These are phyloP conservation scores for Rhopalosiphum maidis DNA, from an alignment of 1,140 invertebrate species.

Conservation along the genomic window DNA sequence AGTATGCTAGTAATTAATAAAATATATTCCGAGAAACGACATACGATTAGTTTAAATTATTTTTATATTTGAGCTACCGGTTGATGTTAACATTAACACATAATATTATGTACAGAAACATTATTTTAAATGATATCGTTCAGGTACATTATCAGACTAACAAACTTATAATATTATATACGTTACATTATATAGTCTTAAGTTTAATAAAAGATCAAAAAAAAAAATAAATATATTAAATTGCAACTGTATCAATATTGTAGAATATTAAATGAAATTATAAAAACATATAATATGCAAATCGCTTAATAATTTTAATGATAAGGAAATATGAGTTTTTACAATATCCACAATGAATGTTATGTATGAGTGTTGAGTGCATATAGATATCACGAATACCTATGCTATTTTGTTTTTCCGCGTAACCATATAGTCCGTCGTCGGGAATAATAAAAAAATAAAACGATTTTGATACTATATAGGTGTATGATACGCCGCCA, in stretches of 20 bases:
- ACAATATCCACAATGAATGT: not conserved
- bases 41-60: not conserved
- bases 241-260: not conserved
- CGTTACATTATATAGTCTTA: not conserved
- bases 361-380: not conserved
- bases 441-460: slow-evolving; percentile 35
- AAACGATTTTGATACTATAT: not conserved
- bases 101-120: not conserved
- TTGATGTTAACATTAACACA: not conserved
- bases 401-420: not conserved
- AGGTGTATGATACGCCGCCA: not conserved
- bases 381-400: not conserved
- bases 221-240: not conserved
- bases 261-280: slow-evolving; percentile 3
- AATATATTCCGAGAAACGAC: not conserved
- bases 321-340: not conserved
- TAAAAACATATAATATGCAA: not conserved
- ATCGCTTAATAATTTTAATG: not conserved
- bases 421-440: not conserved
- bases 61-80: not conserved
- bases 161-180: not conserved
- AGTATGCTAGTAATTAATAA: not conserved
- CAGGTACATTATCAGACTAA: not conserved
- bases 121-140: not conserved
- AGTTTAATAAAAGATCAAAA: not conserved